Evolutionary conservation across 2,888 invertebrate species (phyloP).

Genomic region (Clepsis dumicolana): DNA sequence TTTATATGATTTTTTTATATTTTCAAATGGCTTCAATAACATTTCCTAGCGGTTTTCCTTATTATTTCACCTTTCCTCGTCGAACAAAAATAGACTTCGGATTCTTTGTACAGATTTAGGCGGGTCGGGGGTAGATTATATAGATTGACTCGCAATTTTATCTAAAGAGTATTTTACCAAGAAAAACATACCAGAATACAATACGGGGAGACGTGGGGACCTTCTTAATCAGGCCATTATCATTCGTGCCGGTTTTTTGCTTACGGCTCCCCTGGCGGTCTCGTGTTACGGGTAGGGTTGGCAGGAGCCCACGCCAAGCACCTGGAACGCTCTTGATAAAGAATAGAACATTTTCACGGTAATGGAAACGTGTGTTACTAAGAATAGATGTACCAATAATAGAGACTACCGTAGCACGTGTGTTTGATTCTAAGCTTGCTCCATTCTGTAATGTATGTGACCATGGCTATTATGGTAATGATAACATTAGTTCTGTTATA

Average conservation of each 20-base stretch:
- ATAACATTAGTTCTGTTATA: too few relatives aligned
- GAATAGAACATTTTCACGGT: slow-evolving; percentile 5
- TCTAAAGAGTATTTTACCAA: slow-evolving; percentile 18
- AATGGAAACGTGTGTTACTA: slow-evolving; percentile 1
- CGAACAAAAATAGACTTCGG: slow-evolving; percentile 9
- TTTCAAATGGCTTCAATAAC: not conserved
- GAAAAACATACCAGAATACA: slow-evolving; percentile 26
- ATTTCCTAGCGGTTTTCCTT: not conserved
- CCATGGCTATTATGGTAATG: too few relatives aligned
- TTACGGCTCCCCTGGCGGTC: slow-evolving; percentile 47
- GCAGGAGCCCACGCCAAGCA: slow-evolving; percentile 1
- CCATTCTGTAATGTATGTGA: too few relatives aligned
- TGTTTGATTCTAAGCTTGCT: too few relatives aligned
- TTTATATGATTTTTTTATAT: too few relatives aligned
- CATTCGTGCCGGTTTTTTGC: slow-evolving; percentile 67
- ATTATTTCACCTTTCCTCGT: slow-evolving; percentile 12
- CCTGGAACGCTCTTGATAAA: slow-evolving; percentile 19
- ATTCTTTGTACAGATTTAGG: slow-evolving; percentile 2
- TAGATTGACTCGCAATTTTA: slow-evolving; percentile 15
- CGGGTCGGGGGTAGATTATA: slow-evolving; percentile 2
- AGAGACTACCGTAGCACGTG: too few relatives aligned
- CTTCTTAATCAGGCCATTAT: slow-evolving; percentile 79
- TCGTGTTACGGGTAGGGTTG: slow-evolving; percentile 44
- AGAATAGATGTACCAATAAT: not conserved
- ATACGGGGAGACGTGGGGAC: slow-evolving; percentile 63